These are phyloP conservation scores for Ephialtes manifestator DNA, from an alignment of 2,888 invertebrate species.

Conservation along the genomic window DNA sequence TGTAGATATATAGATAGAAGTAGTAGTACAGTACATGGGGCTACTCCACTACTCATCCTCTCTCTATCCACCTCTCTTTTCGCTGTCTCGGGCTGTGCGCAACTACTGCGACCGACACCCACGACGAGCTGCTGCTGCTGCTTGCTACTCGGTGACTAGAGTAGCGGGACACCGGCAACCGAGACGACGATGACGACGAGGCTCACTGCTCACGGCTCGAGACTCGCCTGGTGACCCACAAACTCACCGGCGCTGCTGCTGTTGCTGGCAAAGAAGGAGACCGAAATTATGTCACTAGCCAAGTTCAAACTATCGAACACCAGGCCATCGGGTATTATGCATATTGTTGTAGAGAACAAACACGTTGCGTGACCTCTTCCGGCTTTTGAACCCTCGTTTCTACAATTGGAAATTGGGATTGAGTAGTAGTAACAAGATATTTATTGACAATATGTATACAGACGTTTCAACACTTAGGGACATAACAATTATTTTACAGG, in stretches of 20 bases:
- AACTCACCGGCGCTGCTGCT: conserved; percentile 31
- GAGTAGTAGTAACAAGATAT: no score
- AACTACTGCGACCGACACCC: conserved; percentile 43
- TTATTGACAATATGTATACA: no score
- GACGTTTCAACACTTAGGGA: no score
- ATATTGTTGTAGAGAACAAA: neutral
- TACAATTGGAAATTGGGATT: no score
- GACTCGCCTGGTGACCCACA: conserved; percentile 65
- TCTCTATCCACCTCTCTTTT: conserved; percentile 30
- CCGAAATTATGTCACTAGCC: conserved; percentile 69
- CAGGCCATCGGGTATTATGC: conserved; percentile 24
- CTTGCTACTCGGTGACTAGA: conserved; percentile 26
- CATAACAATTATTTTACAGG: no score
- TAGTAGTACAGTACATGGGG: conserved; percentile 3
- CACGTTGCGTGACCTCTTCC: neutral
- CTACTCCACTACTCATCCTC: conserved; percentile 45
- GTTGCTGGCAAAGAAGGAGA: conserved; percentile 45
- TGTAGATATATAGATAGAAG: conserved; percentile 51
- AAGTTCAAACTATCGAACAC: conserved; percentile 65
- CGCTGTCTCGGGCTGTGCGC: conserved; percentile 48
- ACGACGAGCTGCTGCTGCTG: conserved; percentile 32
- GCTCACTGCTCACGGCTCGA: conserved; percentile 36
- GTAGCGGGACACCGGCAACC: conserved; percentile 61
- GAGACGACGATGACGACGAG: conserved; percentile 54
- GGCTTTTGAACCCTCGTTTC: neutral